These are phyloP conservation scores for Perognathus longimembris DNA, from an alignment of 2,113 vertebrate genomes.

Conservation along the genomic window DNA sequence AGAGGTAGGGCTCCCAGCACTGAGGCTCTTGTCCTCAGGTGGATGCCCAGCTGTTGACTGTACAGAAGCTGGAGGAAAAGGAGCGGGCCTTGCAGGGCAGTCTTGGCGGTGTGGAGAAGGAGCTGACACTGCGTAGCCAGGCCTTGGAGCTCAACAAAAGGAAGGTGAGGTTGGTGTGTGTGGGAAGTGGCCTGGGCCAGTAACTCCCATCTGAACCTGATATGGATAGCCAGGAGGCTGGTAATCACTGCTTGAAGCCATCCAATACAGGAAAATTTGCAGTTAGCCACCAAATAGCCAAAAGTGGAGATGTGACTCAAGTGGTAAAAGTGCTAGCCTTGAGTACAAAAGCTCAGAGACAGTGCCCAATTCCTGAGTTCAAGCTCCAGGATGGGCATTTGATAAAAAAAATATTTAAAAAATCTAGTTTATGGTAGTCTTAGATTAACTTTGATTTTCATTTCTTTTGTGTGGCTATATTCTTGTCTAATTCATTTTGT, in stretches of 20 bases:
- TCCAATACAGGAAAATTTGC: too few species aligned
- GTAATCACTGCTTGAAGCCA: too few species aligned
- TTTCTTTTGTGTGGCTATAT: neutral
- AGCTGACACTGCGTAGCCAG: conserved; percentile 91
- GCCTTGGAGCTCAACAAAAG: conserved; percentile 95
- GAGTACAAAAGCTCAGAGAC: too few species aligned
- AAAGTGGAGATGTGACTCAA: neutral
- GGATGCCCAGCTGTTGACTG: conserved; percentile 94
- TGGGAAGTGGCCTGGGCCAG: too few species aligned
- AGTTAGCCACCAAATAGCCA: too few species aligned
- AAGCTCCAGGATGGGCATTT: neutral
- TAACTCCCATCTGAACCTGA: neutral
- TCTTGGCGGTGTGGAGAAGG: conserved; percentile 92
- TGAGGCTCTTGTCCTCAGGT: conserved; percentile 85
- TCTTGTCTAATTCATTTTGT: neutral
- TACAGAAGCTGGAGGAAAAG: conserved; percentile 95
- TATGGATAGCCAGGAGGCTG: too few species aligned
- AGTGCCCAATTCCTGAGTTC: too few species aligned
- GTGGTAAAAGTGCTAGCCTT: too few species aligned
- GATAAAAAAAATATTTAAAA: neutral
- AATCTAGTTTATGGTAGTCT: neutral
- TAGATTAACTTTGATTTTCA: neutral
- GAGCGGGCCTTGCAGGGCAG: conserved; percentile 93
- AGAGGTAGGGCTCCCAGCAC: neutral
- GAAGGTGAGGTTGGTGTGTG: conserved; percentile 87